Percentiles rank a stretch among this genome's conserved stretches.
These are phyloP conservation scores for Napeogenes inachia DNA, from an alignment of 2,888 invertebrate species.

Conservation along the genomic window DNA sequence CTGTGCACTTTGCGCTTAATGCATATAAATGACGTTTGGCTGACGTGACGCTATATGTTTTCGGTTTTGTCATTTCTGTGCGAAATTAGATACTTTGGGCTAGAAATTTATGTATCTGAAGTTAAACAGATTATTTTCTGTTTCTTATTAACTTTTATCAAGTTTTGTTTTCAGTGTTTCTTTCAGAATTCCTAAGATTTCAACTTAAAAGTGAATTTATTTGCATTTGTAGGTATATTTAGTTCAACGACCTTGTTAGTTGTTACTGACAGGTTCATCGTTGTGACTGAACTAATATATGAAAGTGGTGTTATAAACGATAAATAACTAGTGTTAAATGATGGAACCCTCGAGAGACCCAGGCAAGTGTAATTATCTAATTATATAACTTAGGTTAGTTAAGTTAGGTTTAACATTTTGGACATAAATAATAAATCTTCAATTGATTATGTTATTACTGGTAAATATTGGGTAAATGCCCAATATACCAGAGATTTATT, in stretches of 20 bases:
- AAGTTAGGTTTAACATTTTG: no score
- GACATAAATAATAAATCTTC: no score
- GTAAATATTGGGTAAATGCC: no score
- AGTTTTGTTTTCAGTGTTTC: conserved; percentile 35
- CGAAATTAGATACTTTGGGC: conserved; percentile 37
- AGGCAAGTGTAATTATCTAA: conserved; percentile 48
- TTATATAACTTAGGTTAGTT: no score
- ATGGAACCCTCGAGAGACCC: conserved; percentile 75
- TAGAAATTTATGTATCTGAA: conserved; percentile 35
- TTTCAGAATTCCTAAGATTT: conserved; percentile 40
- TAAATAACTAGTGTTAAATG: conserved; percentile 53
- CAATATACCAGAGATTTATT: no score
- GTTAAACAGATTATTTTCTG: conserved; percentile 28
- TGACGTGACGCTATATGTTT: conserved; percentile 63
- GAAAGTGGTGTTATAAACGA: conserved; percentile 65
- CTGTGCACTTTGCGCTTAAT: conserved; percentile 4
- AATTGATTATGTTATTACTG: no score
- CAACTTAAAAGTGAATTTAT: conserved; percentile 48
- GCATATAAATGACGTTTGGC: conserved; percentile 34
- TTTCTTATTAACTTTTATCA: conserved; percentile 19
- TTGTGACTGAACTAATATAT: conserved; percentile 68
- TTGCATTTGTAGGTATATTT: conserved; percentile 72
- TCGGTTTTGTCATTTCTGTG: conserved; percentile 52
- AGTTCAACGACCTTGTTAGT: conserved; percentile 73
- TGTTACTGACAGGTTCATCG: conserved; percentile 76